Percentiles rank a stretch among this genome's conserved stretches.
phyloP scores from a whole-genome alignment of 2,797 vertebrate genomes.

The Poecilia wingei region DNA sequence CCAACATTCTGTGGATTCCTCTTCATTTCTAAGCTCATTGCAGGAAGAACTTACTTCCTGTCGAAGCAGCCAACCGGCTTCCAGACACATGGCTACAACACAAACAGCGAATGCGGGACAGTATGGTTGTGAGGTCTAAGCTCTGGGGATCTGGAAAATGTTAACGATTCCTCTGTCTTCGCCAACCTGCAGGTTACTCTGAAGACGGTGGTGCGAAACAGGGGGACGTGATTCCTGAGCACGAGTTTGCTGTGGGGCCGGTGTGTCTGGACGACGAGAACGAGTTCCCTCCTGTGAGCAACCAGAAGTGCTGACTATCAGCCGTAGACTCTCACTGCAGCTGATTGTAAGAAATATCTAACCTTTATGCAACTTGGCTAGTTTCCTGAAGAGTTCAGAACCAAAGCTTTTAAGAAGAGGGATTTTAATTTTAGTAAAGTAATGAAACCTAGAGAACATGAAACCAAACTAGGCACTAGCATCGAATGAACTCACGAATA shows the following conservation, averaged over 20 bases:
- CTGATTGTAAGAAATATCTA: neutral
- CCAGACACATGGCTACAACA: neutral
- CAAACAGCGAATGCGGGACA: neutral
- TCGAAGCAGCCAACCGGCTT: neutral
- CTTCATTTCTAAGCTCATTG: neutral
- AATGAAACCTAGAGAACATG: neutral
- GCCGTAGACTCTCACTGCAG: no score
- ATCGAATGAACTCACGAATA: neutral
- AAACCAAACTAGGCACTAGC: neutral
- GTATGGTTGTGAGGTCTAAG: neutral
- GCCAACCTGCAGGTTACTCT: constrained; percentile 85
- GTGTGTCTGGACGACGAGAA: constrained; percentile 94
- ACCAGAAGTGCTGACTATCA: constrained; percentile 80
- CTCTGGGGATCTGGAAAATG: neutral
- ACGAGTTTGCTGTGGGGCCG: constrained; percentile 93
- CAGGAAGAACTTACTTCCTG: neutral
- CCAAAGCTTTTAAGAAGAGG: neutral
- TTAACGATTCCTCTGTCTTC: neutral
- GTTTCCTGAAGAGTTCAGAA: neutral
- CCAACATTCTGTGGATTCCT: neutral
- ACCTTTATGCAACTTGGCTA: neutral
- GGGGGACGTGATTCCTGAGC: constrained; percentile 94
- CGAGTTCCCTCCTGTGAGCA: constrained; percentile 98
- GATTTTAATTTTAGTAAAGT: neutral
- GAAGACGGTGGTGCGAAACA: constrained; percentile 91